Evolutionary conservation across 2,113 vertebrate genomes (phyloP), one percentile per base, ranked within the genome.

Genomic region (Cyanoramphus novaezelandiae): DNA sequence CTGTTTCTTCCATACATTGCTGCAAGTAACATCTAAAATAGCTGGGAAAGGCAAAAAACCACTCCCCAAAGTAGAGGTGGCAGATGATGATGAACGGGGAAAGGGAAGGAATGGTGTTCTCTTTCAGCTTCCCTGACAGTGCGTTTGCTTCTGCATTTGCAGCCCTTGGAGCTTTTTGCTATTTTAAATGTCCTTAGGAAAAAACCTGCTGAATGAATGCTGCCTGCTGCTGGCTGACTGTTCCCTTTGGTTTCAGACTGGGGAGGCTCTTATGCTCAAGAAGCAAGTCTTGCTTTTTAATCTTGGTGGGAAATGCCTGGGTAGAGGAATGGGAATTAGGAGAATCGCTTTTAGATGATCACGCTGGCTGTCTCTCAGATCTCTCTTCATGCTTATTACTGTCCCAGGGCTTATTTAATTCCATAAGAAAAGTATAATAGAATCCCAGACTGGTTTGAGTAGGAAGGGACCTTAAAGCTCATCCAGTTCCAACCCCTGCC

Each of bases 1-100:
- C 60, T 74, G 6, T 14, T 81, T 91, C 89, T 72, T 64, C 71
- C 6, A 4, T 74, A 33, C 0, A 0, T 64, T 88, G 71, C 82
- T 96, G 28, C 43, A 82, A 70, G 82, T 81, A 64, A 77, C 76
- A 28, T 72, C 43, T 86, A 67, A 90, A 95, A 86, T 84, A 86
- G 65, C 86, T 92, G 49, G 72, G 63, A 49, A 93, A 74, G 64
- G 68, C 59, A 76, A 69, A 86, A 83, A 89, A 12, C 1, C 46
- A 11, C 68, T 89, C 63, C 65, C 50, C 44, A 25, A 67, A 70
- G 82, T 5, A 55, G 79, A 50, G 29, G 43, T 80, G 87, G 63
- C 59, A 93, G 87, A 20, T 83, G 49, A 27, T 43, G 64, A 83
- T 74, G 35, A 86, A 8, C 24, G 16, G n/a, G n/a, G 47, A 68